phyloP scores from a whole-genome alignment of 2,113 vertebrate genomes.

The Phylloscopus trochiloides region DNA sequence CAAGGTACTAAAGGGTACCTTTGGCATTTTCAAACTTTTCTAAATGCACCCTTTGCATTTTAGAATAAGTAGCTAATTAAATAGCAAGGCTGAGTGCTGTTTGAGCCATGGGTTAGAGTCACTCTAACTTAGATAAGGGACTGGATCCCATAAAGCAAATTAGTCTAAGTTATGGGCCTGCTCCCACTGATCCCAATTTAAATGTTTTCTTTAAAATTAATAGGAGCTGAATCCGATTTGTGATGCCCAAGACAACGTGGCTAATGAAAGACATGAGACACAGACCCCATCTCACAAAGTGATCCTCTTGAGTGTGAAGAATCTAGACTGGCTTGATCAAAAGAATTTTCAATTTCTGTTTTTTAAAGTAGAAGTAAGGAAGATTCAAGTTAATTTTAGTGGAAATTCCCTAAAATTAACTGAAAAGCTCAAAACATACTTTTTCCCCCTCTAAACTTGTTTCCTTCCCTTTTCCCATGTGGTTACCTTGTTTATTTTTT shows the following conservation, averaged over 20 bases:
- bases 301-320: not conserved
- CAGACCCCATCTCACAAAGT: not conserved
- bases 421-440: not conserved
- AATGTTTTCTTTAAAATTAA: not conserved
- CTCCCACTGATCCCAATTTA: not conserved
- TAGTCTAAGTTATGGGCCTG: not conserved
- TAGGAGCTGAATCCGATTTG: not conserved
- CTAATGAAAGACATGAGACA: not conserved
- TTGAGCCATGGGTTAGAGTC: not conserved
- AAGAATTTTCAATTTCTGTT: not conserved
- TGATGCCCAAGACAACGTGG: not conserved
- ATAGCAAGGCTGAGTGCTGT: not conserved
- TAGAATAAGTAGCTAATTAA: constrained; percentile 23
- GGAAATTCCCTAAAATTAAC: not conserved
- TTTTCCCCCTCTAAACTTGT: constrained; percentile 3
- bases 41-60: not conserved
- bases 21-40: not conserved
- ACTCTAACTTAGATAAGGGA: not conserved
- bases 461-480: constrained; percentile 48
- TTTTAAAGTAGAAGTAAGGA: not conserved
- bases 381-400: not conserved
- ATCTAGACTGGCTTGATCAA: not conserved
- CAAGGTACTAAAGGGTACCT: not conserved
- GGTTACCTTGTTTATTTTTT: constrained; percentile 61
- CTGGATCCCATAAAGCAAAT: not conserved